These are phyloP conservation scores for Rhamnusium bicolor DNA, from an alignment of 2,888 invertebrate species.

Conservation along the genomic window DNA sequence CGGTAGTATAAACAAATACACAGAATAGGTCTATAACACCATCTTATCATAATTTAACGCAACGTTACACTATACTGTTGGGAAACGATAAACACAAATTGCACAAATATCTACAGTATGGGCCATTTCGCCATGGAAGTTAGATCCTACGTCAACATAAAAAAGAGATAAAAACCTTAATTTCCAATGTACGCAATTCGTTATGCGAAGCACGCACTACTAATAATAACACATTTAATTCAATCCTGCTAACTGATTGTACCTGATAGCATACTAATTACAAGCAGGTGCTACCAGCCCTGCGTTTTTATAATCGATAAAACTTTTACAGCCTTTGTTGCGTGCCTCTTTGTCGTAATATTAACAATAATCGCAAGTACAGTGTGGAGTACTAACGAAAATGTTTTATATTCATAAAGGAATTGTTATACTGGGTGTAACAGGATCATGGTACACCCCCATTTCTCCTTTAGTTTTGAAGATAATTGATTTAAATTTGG, in stretches of 20 bases:
- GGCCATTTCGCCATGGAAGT: neutral
- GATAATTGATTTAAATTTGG: too few species aligned
- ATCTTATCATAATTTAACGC: neutral
- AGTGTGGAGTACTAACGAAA: neutral
- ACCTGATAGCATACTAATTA: conserved; percentile 12
- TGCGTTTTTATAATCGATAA: conserved; percentile 14
- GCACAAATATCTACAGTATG: neutral
- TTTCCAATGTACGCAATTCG: neutral
- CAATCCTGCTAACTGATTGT: neutral
- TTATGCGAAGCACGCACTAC: neutral
- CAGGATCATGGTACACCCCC: too few species aligned
- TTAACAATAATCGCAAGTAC: neutral
- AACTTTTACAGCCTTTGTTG: neutral
- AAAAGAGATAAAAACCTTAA: neutral
- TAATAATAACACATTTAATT: conserved; percentile 7
- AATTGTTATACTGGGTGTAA: too few species aligned
- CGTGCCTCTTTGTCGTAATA: neutral
- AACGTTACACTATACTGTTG: too few species aligned
- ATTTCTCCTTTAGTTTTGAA: too few species aligned
- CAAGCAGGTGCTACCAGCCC: neutral
- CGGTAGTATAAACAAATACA: too few species aligned
- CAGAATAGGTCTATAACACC: too few species aligned
- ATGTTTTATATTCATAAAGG: neutral
- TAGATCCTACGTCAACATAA: neutral
- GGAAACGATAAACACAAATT: neutral